Evolutionary conservation across 2,113 vertebrate species (phyloP), one percentile per base, ranked within the genome.

Genomic region (Poeciliopsis turrubarensis): DNA sequence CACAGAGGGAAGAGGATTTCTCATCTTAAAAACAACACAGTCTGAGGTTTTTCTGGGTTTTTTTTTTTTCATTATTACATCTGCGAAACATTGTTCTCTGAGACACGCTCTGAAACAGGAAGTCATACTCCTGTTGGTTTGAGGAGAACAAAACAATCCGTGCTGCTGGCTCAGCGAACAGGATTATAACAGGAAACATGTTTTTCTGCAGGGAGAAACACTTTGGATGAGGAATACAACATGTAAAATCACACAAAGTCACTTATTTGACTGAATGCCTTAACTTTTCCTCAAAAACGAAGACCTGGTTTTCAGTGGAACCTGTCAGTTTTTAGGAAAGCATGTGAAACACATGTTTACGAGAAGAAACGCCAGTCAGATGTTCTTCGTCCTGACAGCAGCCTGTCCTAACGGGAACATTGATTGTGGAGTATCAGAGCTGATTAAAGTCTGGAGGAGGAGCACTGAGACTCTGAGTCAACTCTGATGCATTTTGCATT

Each of bases 91-190:
- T 72, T 12, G 1, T 54, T 60, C 29, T 34, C 68, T 17, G 8
- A 63, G 19, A 54, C 37, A 60, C 8, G 6, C 27, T n/a, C 11
- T 78, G 60, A 79, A 63, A 75, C 63, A 86, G 82, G 76, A 82
- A 84, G 80, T 27, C 54, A 44, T 72, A 22, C 41, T 57, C 22
- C 4, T 25, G 19, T 22, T 51, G 17, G 11, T 44, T 47, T 22
- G 8, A 22, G 11, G 51, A 51, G 34, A 54, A 47, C 27, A 64
- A 76, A 68, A 81, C 70, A 80, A 30, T 30, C 41, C 70, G 65
- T 63, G 76, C 86, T 84, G 79, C 81, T 77, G 63, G 39, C 68
- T 84, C 67, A 74, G 79, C 74, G 68, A 78, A 77, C 79, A 31
- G 70, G 66, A 69, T 70, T 67, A 65, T 60, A 8, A 25, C 3